Percentiles rank a stretch among this genome's conserved stretches.
phyloP scores from a whole-genome alignment of 2,113 vertebrate genomes.

The Calyptommatus sinebrachiatus region DNA sequence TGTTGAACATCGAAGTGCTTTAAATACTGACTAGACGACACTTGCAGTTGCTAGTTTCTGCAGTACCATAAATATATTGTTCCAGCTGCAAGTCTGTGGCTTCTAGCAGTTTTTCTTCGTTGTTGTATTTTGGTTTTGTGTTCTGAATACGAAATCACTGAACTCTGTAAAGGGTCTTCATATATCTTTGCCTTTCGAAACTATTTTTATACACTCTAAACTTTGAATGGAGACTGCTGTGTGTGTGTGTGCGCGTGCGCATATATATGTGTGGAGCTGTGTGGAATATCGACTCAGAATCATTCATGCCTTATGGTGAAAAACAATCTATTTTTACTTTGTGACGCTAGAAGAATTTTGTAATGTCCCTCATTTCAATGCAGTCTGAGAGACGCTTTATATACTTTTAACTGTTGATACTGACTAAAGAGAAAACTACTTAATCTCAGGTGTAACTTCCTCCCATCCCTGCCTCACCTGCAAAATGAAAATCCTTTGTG shows the following conservation, averaged over 20 bases:
- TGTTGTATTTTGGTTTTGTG: slow-evolving; percentile 10
- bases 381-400: slow-evolving; percentile 53
- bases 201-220: slow-evolving; percentile 43
- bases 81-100: slow-evolving; percentile 58
- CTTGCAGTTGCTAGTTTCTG: slow-evolving; percentile 52
- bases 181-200: slow-evolving; percentile 63
- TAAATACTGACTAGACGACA: slow-evolving; percentile 3
- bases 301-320: slow-evolving; percentile 69
- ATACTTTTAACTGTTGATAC: slow-evolving; percentile 34
- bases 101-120: slow-evolving; percentile 13
- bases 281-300: slow-evolving; percentile 35
- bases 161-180: slow-evolving; percentile 55
- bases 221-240: slow-evolving; percentile 1
- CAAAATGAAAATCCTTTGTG: slow-evolving; percentile 15
- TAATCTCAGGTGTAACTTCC: slow-evolving; percentile 40
- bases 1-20: slow-evolving; percentile 13
- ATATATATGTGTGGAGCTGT: slow-evolving; percentile 36
- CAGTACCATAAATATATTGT: slow-evolving; percentile 36
- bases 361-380: slow-evolving; percentile 36
- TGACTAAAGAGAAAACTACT: slow-evolving; percentile 47
- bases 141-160: slow-evolving; percentile 54
- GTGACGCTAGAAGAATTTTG: slow-evolving; percentile 49
- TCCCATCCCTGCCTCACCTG: background rate
- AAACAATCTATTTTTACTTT: slow-evolving; percentile 43
- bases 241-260: background rate